Evolutionary conservation across 2,797 vertebrate species (phyloP).

Genomic region (Enteromius fasciolatus): DNA sequence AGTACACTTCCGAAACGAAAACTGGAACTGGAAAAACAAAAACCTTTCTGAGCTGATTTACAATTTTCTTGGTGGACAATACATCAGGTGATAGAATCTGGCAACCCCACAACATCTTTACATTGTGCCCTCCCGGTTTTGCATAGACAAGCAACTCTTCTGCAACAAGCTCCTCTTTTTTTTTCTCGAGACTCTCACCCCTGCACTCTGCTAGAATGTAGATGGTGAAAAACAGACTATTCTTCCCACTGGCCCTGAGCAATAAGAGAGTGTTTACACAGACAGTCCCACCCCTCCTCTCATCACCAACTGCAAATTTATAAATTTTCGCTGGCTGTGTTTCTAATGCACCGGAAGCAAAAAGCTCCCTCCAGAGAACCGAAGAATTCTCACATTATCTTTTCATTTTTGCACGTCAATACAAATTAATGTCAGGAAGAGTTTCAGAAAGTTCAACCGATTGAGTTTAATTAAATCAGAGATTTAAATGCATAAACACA

Average conservation of each 20-base stretch:
- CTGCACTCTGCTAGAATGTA: slow-evolving; percentile 30
- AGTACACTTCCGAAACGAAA: not conserved
- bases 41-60: not conserved
- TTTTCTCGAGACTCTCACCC: not conserved
- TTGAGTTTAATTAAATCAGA: slow-evolving; percentile 56
- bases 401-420: slow-evolving; percentile 58
- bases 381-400: slow-evolving; percentile 52
- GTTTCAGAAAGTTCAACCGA: slow-evolving; percentile 56
- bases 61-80: not conserved
- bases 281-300: slow-evolving; percentile 45
- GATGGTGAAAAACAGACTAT: slow-evolving; percentile 41
- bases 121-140: not conserved
- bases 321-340: slow-evolving; percentile 49
- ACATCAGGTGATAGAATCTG: not conserved
- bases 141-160: not conserved
- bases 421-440: slow-evolving; percentile 54
- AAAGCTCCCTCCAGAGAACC: slow-evolving; percentile 43
- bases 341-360: slow-evolving; percentile 47
- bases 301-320: slow-evolving; percentile 56
- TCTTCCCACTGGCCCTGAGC: slow-evolving; percentile 54
- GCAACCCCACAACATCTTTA: not conserved
- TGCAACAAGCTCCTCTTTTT: not conserved
- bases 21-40: not conserved
- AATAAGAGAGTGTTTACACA: slow-evolving; percentile 61
- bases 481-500: slow-evolving; percentile 50